phyloP scores from a whole-genome alignment of 2,113 vertebrate genomes.

The Stegostoma tigrinum region DNA sequence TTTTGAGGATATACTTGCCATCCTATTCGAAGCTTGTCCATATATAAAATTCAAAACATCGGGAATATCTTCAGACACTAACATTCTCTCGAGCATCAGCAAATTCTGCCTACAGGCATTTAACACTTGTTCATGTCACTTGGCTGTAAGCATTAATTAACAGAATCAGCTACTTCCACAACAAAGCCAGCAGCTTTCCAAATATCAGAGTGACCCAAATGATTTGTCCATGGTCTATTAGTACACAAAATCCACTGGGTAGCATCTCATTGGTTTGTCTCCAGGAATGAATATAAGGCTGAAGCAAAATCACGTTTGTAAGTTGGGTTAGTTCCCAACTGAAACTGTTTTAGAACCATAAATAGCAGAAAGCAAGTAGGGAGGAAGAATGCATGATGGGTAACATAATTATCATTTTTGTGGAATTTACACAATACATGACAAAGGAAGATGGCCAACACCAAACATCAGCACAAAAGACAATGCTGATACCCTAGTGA shows the following conservation, averaged over 20 bases:
- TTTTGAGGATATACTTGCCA: not conserved
- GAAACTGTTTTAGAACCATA: not conserved
- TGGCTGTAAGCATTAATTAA: not conserved
- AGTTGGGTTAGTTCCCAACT: not conserved
- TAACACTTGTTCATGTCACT: not conserved
- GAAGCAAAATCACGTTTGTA: not conserved
- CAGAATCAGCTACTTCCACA: not conserved
- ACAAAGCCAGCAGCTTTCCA: not conserved
- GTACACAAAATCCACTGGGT: not conserved
- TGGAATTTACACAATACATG: not conserved
- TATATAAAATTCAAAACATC: not conserved
- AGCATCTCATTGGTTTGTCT: not conserved
- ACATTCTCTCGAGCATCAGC: not conserved
- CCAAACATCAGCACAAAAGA: not conserved
- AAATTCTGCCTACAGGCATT: not conserved
- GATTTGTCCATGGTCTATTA: not conserved
- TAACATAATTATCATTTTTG: not conserved
- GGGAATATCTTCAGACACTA: not conserved
- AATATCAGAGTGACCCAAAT: not conserved
- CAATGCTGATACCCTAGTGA: not conserved
- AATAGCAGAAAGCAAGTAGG: not conserved
- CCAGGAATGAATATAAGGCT: not conserved
- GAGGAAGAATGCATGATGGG: not conserved
- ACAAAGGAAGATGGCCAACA: no score
- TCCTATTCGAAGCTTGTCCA: not conserved